A percentile compares a stretch with the other conserved stretches of the same genome.
phyloP scores from a whole-genome alignment of 2,888 invertebrate species.

The Abrostola tripartita region DNA sequence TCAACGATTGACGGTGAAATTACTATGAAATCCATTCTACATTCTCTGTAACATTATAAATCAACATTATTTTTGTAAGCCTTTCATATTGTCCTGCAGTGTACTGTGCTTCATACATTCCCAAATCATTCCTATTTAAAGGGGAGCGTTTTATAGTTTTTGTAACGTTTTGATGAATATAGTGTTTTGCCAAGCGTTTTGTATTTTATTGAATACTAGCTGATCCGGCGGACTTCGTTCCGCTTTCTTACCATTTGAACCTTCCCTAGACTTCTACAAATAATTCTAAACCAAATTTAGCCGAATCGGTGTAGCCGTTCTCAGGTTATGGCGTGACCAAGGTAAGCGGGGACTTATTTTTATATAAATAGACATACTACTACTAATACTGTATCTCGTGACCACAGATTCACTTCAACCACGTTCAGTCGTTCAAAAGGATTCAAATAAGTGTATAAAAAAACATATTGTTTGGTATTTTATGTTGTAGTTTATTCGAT shows the following conservation, averaged over 20 bases:
- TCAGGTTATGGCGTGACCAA: too few relatives aligned
- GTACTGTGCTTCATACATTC: conserved; percentile 60
- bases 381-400: too few relatives aligned
- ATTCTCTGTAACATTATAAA: too few relatives aligned
- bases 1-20: too few relatives aligned
- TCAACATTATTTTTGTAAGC: not conserved
- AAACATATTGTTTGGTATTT: conserved; percentile 32
- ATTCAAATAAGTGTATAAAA: not conserved
- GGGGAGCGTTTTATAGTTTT: conserved; percentile 47
- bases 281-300: too few relatives aligned
- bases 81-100: conserved; percentile 15
- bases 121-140: conserved; percentile 54
- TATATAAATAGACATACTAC: too few relatives aligned
- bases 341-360: too few relatives aligned
- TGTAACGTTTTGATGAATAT: conserved; percentile 52
- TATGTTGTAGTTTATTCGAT: conserved; percentile 47
- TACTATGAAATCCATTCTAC: too few relatives aligned
- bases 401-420: not conserved
- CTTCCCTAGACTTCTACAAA: not conserved
- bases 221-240: too few relatives aligned
- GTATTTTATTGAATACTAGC: conserved; percentile 17
- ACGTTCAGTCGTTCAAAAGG: too few relatives aligned
- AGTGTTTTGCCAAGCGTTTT: conserved; percentile 37
- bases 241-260: not conserved
- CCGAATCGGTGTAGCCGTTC: too few relatives aligned